Evolutionary conservation across 2,797 vertebrate species (phyloP).

Genomic region (Urosaurus nigricauda): DNA sequence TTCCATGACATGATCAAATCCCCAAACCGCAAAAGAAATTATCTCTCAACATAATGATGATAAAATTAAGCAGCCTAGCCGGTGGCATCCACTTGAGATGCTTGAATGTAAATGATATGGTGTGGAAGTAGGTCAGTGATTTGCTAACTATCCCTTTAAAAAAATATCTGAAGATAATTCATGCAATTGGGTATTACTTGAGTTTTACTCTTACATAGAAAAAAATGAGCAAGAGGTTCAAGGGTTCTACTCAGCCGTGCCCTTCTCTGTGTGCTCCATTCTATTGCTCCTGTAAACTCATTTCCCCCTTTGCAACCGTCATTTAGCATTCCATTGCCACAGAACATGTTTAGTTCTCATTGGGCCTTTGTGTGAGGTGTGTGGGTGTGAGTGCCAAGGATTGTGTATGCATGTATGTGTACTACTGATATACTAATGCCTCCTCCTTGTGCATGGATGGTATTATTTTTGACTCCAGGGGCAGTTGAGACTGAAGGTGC

Average conservation of each 20-base stretch:
- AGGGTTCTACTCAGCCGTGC: neutral
- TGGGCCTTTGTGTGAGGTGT: neutral
- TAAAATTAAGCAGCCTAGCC: constrained; percentile 53
- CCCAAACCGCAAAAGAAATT: constrained; percentile 57
- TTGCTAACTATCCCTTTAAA: constrained; percentile 44
- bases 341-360: neutral
- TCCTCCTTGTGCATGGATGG: neutral
- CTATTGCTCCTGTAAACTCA: neutral
- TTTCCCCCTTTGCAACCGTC: neutral
- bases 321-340: no score
- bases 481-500: no score
- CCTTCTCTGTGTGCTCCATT: neutral
- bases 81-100: constrained; percentile 46
- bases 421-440: no score
- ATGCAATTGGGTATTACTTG: constrained; percentile 16
- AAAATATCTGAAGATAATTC: neutral
- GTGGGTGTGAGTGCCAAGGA: neutral
- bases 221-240: neutral
- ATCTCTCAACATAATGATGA: constrained; percentile 57
- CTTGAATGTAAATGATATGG: constrained; percentile 50
- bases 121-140: constrained; percentile 48
- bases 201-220: neutral
- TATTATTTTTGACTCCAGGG: no score
- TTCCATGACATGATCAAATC: constrained; percentile 31
- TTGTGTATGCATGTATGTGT: no score